Evolutionary conservation across 2,113 vertebrate genomes (phyloP).

Genomic region (Neogobius melanostomus): DNA sequence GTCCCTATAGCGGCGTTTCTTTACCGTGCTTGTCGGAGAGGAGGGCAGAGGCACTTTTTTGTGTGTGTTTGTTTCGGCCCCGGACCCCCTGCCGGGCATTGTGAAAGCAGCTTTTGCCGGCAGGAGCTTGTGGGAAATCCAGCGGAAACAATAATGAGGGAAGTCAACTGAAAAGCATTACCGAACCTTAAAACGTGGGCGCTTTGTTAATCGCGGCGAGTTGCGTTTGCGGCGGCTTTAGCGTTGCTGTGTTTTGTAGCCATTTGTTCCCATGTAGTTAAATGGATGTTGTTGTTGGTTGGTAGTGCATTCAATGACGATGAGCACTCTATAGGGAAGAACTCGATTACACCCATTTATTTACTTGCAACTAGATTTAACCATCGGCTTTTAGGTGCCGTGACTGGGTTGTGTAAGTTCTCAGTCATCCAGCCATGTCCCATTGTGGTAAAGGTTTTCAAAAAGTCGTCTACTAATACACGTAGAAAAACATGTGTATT

Average conservation of each 20-base stretch:
- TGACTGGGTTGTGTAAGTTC: too few relatives aligned
- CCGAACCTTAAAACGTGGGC: constrained; percentile 54
- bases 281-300: not conserved
- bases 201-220: not conserved
- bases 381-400: too few relatives aligned
- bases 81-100: constrained; percentile 73
- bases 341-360: too few relatives aligned
- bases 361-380: too few relatives aligned
- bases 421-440: too few relatives aligned
- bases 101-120: constrained; percentile 76
- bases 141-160: constrained; percentile 40
- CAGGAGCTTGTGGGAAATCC: constrained; percentile 81
- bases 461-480: too few relatives aligned
- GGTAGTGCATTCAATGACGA: too few relatives aligned
- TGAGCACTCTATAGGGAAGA: too few relatives aligned
- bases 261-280: not conserved
- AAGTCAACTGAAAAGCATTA: constrained; percentile 77
- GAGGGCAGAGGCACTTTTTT: not conserved
- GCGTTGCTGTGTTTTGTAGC: not conserved
- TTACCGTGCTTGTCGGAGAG: constrained; percentile 61
- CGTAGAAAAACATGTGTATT: too few relatives aligned
- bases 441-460: too few relatives aligned
- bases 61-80: constrained; percentile 57
- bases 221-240: not conserved
- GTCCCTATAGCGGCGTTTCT: constrained; percentile 63